A percentile compares a stretch with the other conserved stretches of the same genome.
Conservation (phyloP, 2,113 vertebrate species). For the Pseudopodoces humilis region DNA sequence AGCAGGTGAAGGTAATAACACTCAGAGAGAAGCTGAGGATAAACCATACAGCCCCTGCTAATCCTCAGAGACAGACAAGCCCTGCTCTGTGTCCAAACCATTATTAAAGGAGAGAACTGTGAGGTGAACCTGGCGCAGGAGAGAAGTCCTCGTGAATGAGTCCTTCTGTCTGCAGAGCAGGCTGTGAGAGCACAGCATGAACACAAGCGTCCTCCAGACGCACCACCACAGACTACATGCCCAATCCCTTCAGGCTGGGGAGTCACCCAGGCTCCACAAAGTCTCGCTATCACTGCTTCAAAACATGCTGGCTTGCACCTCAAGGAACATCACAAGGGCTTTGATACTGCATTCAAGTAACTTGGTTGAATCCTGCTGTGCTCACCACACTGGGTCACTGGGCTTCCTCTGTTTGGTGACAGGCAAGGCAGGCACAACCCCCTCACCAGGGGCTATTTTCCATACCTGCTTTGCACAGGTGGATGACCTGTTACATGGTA, state of each 20-base stretch:
- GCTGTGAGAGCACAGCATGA: not conserved
- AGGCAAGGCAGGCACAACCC: not conserved
- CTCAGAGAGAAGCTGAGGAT: not conserved
- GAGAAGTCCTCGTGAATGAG: not conserved
- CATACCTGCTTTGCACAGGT: not conserved
- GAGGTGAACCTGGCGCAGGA: not conserved
- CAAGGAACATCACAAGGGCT: slow-evolving; percentile 40
- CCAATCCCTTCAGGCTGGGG: slow-evolving; percentile 55
- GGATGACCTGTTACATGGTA: not conserved
- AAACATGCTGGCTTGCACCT: slow-evolving; percentile 48
- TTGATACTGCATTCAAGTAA: slow-evolving; percentile 36
- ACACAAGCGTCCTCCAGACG: not conserved
- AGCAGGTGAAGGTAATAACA: not conserved
- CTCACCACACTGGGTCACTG: not conserved
- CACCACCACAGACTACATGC: not conserved
- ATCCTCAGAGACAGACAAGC: not conserved
- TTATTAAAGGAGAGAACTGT: not conserved
- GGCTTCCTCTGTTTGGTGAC: not conserved
- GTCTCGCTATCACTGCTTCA: slow-evolving; percentile 57
- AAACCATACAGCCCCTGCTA: not conserved
- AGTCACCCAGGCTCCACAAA: slow-evolving; percentile 53
- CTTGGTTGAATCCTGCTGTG: not conserved
- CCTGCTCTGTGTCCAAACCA: not conserved
- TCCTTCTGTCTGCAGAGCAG: not conserved
- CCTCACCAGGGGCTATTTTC: not conserved